These are phyloP conservation scores for Germaria angustata DNA, from an alignment of 2,888 invertebrate genomes.

Conservation along the genomic window DNA sequence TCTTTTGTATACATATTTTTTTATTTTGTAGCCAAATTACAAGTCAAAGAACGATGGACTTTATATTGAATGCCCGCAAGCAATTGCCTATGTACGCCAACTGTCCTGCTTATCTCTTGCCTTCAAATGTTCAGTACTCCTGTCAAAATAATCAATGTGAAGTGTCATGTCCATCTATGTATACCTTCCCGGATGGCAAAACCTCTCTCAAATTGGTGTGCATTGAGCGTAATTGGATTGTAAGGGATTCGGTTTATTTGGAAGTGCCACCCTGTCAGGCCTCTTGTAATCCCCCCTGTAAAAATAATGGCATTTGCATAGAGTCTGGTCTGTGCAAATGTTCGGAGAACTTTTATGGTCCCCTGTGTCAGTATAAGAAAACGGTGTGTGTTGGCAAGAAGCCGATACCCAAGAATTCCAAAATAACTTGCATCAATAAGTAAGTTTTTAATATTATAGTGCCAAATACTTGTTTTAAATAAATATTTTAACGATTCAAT, in stretches of 20 bases:
- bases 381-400: constrained; percentile 86
- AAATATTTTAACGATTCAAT: no score
- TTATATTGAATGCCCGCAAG: constrained; percentile 70
- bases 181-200: constrained; percentile 73
- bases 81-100: constrained; percentile 70
- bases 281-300: constrained; percentile 87
- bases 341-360: constrained; percentile 86
- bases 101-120: constrained; percentile 71
- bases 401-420: constrained; percentile 84
- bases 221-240: constrained; percentile 75
- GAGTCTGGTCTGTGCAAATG: constrained; percentile 89
- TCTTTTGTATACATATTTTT: neutral
- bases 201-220: constrained; percentile 73
- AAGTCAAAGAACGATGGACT: constrained; percentile 66
- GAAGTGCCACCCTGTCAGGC: constrained; percentile 85
- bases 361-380: constrained; percentile 87
- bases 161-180: constrained; percentile 72
- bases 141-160: constrained; percentile 74
- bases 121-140: constrained; percentile 71
- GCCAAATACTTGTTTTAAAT: no score
- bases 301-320: constrained; percentile 90
- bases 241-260: constrained; percentile 75
- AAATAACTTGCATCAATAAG: constrained; percentile 84
- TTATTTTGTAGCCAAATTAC: constrained; percentile 19
- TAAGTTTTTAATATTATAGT: no score